Evolutionary conservation across 2,113 vertebrate species (phyloP), one percentile per base, ranked within the genome.

Genomic region (Aix galericulata): DNA sequence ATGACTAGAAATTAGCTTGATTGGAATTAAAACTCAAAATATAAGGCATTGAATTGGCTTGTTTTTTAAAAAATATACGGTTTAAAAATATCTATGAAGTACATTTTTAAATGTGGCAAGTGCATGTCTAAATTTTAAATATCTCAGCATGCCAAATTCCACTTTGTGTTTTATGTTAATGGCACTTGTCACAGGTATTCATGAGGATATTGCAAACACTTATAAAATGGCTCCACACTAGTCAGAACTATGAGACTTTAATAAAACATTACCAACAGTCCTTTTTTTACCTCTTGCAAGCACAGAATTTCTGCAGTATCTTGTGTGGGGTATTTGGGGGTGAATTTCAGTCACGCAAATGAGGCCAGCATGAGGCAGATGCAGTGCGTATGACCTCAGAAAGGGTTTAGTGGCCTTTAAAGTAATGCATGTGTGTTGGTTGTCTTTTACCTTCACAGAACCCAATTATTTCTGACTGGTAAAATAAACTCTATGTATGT

Each of bases 1-100:
- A 98, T 98, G 97, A 98, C 96, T 97, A 97, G 97, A 98, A 98
- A 98, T 98, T 97, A 98, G 96, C 98, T 98, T 98, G 98, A 98
- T 98, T 98, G 96, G 97, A 98, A 98, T 98, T 97, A 98, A 98
- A 98, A 97, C 97, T 97, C 97, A 97, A 97, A 97, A 97, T 98
- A 98, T 97, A 98, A 97, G 97, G 91, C 96, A 96, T 84, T 95
- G 96, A 98, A 98, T 97, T 97, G 95, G 96, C 95, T 98, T 97
- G 96, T 95, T 95, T 97, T 94, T 84, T 23, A 11, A 86, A 90
- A 94, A 96, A 93, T 86, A 82, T 23, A 11, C 0, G 0, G 88
- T 97, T 98, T 98, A 98, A 98, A 98, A 98, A 98, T 97, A 97
- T 95, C 94, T 96, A 79, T 81, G 75, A 88, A 67, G 56, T 92